Evolutionary conservation across 2,797 vertebrate genomes (phyloP).

Genomic region (Aphelocoma californica): DNA sequence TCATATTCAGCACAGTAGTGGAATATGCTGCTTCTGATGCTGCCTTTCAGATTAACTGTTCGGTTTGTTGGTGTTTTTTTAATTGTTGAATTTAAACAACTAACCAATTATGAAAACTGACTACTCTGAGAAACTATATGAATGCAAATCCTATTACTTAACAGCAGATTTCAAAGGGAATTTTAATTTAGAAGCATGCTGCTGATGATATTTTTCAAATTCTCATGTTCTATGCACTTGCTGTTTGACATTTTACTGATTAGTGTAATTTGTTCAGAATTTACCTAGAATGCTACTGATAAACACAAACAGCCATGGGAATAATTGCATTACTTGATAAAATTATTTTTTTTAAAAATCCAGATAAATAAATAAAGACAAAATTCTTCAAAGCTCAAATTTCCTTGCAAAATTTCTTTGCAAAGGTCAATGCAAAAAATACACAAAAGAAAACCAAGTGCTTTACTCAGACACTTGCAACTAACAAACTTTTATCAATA

Average conservation of each 20-base stretch:
- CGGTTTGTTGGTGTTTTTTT: not conserved
- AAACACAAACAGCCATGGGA: not conserved
- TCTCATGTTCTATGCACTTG: not conserved
- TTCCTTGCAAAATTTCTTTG: not conserved
- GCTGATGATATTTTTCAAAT: not conserved
- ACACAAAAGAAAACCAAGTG: not conserved
- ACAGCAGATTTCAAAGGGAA: not conserved
- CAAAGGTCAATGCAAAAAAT: not conserved
- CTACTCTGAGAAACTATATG: not conserved
- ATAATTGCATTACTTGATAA: not conserved
- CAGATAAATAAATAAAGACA: not conserved
- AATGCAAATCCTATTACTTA: not conserved
- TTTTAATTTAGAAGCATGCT: not conserved
- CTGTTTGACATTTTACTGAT: not conserved
- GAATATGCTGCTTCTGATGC: not conserved
- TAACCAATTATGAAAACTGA: not conserved
- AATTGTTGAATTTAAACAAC: not conserved
- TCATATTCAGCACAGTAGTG: not conserved
- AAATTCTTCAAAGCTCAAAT: not conserved
- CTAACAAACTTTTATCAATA: not conserved
- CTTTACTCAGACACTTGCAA: not conserved
- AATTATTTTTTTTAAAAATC: not conserved
- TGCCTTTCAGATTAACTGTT: not conserved
- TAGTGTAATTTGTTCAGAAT: not conserved
- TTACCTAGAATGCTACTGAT: not conserved